Evolutionary conservation across 1,140 invertebrate genomes (phyloP).

Genomic region (Megalonaias nervosa): DNA sequence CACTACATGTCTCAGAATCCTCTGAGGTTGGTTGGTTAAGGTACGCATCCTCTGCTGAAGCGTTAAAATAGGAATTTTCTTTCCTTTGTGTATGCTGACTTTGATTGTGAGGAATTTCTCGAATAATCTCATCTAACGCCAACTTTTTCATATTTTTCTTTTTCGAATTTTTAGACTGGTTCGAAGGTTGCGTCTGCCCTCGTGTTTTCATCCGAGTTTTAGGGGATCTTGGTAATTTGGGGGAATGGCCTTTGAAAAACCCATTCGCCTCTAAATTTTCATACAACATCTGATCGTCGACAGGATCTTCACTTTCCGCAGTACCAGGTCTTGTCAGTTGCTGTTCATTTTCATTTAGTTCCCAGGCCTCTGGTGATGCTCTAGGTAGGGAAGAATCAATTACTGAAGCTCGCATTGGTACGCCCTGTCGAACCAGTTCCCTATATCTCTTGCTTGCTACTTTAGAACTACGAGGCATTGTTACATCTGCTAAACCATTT

Average conservation of each 20-base stretch:
- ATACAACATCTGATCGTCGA: constrained; percentile 47
- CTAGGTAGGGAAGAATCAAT: constrained; percentile 40
- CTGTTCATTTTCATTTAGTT: background rate
- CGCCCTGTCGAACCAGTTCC: constrained; percentile 57
- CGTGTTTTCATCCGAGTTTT: constrained; percentile 7
- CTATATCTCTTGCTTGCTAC: constrained; percentile 54
- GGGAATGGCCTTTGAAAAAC: constrained; percentile 44
- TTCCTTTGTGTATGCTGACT: constrained; percentile 24
- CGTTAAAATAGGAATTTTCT: constrained; percentile 37
- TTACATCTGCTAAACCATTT: background rate
- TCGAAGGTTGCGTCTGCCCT: constrained; percentile 12
- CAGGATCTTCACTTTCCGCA: constrained; percentile 38
- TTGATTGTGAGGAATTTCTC: constrained; percentile 51
- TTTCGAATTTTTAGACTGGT: constrained; percentile 8
- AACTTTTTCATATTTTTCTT: constrained; percentile 37
- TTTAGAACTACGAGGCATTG: constrained; percentile 21
- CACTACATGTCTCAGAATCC: constrained; percentile 47
- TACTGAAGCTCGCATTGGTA: constrained; percentile 56
- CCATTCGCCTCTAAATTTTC: constrained; percentile 53
- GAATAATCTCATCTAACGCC: constrained; percentile 48
- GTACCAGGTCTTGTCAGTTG: constrained; percentile 18
- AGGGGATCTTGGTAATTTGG: constrained; percentile 8
- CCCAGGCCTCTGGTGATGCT: constrained; percentile 3
- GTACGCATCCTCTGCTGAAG: constrained; percentile 34
- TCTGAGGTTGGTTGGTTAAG: constrained; percentile 49